A percentile compares a stretch with the other conserved stretches of the same genome.
phyloP scores from a whole-genome alignment of 2,888 invertebrate genomes.

The Neocrepidodera transversa region DNA sequence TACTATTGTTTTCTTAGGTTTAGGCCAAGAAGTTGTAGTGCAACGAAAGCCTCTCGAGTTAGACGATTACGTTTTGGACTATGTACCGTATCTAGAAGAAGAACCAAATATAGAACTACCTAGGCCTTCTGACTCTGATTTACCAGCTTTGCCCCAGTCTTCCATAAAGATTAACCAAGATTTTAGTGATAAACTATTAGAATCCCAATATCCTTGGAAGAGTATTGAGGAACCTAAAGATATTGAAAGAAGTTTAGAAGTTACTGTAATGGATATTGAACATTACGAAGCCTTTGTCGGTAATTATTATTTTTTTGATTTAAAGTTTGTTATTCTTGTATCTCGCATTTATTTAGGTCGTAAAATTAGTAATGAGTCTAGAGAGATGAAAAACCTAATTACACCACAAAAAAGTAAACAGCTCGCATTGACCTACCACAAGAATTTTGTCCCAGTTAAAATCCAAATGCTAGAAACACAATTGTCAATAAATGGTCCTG shows the following conservation, averaged over 20 bases:
- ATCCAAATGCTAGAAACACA: conserved; percentile 38
- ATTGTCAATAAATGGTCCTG: conserved; percentile 58
- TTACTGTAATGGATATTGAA: conserved; percentile 72
- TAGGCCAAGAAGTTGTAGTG: conserved; percentile 50
- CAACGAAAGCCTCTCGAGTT: conserved; percentile 51
- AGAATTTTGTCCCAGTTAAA: conserved; percentile 43
- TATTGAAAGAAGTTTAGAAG: conserved; percentile 67
- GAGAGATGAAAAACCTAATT: conserved; percentile 12
- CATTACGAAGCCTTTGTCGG: conserved; percentile 72
- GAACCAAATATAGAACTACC: conserved; percentile 31
- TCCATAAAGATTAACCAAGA: conserved; percentile 47
- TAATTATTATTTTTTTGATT: background rate
- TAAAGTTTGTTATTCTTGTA: conserved; percentile 1
- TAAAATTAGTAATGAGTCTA: background rate
- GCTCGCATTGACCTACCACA: conserved; percentile 34
- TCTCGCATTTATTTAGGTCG: background rate
- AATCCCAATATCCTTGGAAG: conserved; percentile 61
- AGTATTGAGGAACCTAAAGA: conserved; percentile 71
- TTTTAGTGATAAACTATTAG: conserved; percentile 60
- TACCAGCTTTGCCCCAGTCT: background rate
- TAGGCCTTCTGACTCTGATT: background rate
- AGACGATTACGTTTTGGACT: conserved; percentile 49
- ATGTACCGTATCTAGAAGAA: conserved; percentile 42
- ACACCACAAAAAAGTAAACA: conserved; percentile 1
- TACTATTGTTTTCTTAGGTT: no score